Evolutionary conservation across 1,140 invertebrate genomes (phyloP).

Genomic region (Aphelenchoides fujianensis): DNA sequence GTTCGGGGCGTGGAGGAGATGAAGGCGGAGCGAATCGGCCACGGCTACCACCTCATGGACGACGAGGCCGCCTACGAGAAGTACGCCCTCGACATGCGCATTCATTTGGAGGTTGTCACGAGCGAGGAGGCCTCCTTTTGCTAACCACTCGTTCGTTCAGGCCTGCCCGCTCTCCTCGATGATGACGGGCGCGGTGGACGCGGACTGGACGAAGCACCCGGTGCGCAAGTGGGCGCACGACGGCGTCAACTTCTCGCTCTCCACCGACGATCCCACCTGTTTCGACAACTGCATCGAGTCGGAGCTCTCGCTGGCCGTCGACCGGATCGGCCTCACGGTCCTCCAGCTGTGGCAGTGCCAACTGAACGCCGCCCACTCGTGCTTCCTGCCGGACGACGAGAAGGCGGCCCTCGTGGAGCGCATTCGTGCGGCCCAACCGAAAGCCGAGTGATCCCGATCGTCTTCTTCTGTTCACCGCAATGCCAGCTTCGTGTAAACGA

Average conservation of each 20-base stretch:
- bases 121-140: not conserved
- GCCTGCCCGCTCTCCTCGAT: constrained; percentile 69
- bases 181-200: constrained; percentile 66
- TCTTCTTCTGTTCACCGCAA: too few species aligned
- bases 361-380: constrained; percentile 66
- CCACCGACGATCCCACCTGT: constrained; percentile 68
- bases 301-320: constrained; percentile 65
- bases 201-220: constrained; percentile 61
- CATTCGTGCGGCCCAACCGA: not conserved
- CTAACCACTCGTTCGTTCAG: constrained; percentile 52
- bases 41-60: constrained; percentile 68
- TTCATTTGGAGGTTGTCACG: constrained; percentile 66
- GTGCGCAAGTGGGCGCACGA: constrained; percentile 67
- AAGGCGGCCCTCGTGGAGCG: constrained; percentile 63
- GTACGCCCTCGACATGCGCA: constrained; percentile 55
- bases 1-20: constrained; percentile 66
- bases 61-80: constrained; percentile 65
- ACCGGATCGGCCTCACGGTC: constrained; percentile 65
- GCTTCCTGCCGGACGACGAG: constrained; percentile 65
- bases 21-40: constrained; percentile 68
- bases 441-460: too few species aligned
- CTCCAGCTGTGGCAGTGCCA: constrained; percentile 66
- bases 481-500: too few species aligned
- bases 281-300: constrained; percentile 65
- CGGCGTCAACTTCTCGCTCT: constrained; percentile 68